A percentile compares a stretch with the other conserved stretches of the same genome.
Evolutionary conservation across 2,113 vertebrate genomes (phyloP).

Genomic region (Otocyon megalotis): DNA sequence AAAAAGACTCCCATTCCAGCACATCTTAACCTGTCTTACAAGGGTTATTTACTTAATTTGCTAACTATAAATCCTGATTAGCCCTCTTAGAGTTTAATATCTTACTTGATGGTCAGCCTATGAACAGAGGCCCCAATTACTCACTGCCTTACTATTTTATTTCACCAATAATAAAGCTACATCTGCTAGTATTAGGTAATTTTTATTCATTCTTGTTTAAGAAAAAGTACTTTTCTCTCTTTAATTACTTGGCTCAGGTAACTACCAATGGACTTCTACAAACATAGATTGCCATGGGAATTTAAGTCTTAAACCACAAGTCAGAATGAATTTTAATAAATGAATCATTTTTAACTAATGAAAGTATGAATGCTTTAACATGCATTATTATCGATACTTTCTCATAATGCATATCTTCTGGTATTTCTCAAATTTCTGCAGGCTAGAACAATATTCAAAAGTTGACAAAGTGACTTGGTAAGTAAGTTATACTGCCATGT

Average conservation of each 20-base stretch:
- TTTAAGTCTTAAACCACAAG: neutral
- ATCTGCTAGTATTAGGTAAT: neutral
- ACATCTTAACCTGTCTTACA: neutral
- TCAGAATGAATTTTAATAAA: neutral
- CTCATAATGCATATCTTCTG: neutral
- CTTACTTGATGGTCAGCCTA: neutral
- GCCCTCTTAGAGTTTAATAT: neutral
- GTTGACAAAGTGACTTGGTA: neutral
- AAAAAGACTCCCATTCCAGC: neutral
- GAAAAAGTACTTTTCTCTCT: neutral
- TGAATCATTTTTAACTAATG: neutral
- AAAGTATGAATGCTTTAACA: neutral
- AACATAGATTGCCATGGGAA: neutral
- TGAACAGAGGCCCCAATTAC: neutral
- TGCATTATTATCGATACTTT: neutral
- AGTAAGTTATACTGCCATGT: neutral
- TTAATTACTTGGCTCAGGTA: constrained; percentile 8
- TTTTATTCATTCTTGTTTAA: neutral
- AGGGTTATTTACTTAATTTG: neutral
- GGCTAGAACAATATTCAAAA: neutral
- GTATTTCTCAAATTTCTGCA: constrained; percentile 16
- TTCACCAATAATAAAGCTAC: neutral
- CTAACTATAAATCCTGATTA: neutral
- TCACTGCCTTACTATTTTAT: neutral
- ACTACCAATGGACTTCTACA: neutral